Conservation (phyloP, 2,888 invertebrate species). For the Linhomoeus sp. region DNA sequence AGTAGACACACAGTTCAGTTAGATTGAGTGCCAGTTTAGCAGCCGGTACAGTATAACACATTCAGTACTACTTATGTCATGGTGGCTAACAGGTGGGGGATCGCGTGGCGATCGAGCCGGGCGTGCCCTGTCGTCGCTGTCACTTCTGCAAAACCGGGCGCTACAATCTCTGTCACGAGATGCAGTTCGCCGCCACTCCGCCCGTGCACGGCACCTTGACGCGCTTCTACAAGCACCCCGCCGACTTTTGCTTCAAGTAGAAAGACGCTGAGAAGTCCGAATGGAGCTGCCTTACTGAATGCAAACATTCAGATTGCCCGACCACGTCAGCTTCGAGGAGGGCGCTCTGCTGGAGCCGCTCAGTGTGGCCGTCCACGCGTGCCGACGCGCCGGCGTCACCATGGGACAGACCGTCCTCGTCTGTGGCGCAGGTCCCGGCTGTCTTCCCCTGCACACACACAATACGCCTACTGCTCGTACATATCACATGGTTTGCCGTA, state of each 20-base stretch:
- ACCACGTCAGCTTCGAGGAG: slow-evolving; percentile 71
- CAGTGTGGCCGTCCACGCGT: slow-evolving; percentile 79
- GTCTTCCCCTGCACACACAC: too few species aligned
- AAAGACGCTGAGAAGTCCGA: too few species aligned
- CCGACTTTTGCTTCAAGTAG: slow-evolving; percentile 38
- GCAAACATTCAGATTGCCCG: slow-evolving; percentile 47
- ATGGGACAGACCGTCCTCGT: slow-evolving; percentile 32
- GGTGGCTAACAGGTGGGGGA: too few species aligned
- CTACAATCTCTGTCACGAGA: slow-evolving; percentile 72
- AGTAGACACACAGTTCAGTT: too few species aligned
- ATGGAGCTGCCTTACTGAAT: not conserved
- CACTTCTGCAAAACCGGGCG: slow-evolving; percentile 62
- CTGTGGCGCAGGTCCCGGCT: slow-evolving; percentile 22
- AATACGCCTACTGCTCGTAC: too few species aligned
- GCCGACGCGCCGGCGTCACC: slow-evolving; percentile 55
- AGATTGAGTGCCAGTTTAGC: too few species aligned
- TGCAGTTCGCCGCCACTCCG: slow-evolving; percentile 82
- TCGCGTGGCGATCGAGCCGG: slow-evolving; percentile 40
- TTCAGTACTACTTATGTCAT: too few species aligned
- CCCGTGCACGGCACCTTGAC: slow-evolving; percentile 71
- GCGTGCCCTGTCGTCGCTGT: slow-evolving; percentile 59
- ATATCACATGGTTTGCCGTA: too few species aligned
- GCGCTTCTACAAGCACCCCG: slow-evolving; percentile 64
- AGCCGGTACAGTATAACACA: too few species aligned
- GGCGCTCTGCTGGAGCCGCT: slow-evolving; percentile 81